Percentiles rank a stretch among this genome's conserved stretches.
phyloP scores from a whole-genome alignment of 2,113 vertebrate genomes.

The Anarhynchus alexandrinus region DNA sequence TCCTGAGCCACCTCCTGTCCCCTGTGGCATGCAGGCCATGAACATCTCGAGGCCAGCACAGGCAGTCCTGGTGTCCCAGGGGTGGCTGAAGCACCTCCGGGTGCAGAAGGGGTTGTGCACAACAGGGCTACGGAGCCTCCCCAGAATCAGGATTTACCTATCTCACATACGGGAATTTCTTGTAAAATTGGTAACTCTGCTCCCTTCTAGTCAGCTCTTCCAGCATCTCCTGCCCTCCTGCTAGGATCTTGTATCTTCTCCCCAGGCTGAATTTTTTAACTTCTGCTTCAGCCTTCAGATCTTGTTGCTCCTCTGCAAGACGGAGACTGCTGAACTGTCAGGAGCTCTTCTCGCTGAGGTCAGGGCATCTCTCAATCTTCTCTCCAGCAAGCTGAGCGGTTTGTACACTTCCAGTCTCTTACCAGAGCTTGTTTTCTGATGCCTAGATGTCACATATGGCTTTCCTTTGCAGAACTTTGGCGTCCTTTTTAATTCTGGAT shows the following conservation, averaged over 20 bases:
- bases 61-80: background rate
- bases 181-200: background rate
- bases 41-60: accelerated
- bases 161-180: background rate
- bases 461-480: background rate
- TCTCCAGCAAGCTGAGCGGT: background rate
- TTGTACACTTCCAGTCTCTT: background rate
- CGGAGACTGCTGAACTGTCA: background rate
- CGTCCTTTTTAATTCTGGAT: background rate
- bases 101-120: background rate
- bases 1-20: background rate
- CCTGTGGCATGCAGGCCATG: background rate
- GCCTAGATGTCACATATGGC: background rate
- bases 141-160: background rate
- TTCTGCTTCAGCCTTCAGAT: background rate
- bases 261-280: background rate
- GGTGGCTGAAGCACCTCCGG: background rate
- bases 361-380: background rate
- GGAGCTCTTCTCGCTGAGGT: background rate
- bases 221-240: background rate
- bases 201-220: background rate
- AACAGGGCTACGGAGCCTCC: background rate
- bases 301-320: background rate
- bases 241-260: background rate
- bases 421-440: background rate